phyloP scores from a whole-genome alignment of 2,113 vertebrate genomes.

The Phrynocephalus versicolor region DNA sequence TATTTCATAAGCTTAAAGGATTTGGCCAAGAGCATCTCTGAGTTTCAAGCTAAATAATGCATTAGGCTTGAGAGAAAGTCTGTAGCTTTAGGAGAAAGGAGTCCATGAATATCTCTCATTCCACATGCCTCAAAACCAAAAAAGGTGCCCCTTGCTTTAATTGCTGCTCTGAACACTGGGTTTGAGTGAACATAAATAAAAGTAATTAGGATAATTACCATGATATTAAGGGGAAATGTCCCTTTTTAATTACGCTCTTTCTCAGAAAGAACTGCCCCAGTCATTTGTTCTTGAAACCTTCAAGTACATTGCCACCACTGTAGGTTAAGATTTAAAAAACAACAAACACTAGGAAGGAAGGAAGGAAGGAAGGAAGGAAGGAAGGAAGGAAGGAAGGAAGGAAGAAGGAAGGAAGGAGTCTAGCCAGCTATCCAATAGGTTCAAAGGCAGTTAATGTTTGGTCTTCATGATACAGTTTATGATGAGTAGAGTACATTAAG shows the following conservation, averaged over 20 bases:
- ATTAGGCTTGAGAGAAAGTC: constrained; percentile 29
- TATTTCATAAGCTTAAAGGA: not conserved
- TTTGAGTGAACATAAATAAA: constrained; percentile 60
- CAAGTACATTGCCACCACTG: not conserved
- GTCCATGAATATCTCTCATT: constrained; percentile 38
- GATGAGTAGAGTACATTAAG: not conserved
- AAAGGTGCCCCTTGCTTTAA: constrained; percentile 44
- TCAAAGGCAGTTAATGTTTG: not conserved
- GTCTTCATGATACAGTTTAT: not conserved
- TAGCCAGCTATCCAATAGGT: not conserved
- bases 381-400: not conserved
- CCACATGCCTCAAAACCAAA: constrained; percentile 40
- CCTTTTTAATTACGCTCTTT: constrained; percentile 47
- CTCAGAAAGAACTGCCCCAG: not conserved
- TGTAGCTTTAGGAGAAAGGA: constrained; percentile 8
- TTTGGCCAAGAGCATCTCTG: not conserved
- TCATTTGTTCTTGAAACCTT: constrained; percentile 27
- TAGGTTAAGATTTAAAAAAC: not conserved
- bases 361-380: not conserved
- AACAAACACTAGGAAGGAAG: too few species aligned
- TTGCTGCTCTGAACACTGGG: constrained; percentile 46
- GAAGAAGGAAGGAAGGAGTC: too few species aligned
- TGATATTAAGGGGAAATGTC: constrained; percentile 43
- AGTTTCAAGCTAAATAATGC: constrained; percentile 22
- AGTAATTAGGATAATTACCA: constrained; percentile 61